These are phyloP conservation scores for Porites divaricata DNA, from an alignment of 92 coral and sea anemone species.

Conservation along the genomic window DNA sequence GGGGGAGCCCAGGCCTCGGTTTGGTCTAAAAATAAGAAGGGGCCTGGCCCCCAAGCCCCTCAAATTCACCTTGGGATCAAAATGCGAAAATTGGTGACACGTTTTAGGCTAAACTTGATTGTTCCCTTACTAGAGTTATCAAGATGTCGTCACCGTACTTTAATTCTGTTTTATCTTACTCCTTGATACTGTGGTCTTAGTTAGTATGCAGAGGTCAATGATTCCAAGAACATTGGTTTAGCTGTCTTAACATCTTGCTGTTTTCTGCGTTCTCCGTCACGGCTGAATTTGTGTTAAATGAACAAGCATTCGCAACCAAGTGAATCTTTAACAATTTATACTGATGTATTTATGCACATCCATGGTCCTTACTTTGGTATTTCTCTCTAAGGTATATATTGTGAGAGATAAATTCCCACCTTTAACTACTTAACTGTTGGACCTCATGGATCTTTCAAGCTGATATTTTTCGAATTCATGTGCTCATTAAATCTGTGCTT, in stretches of 20 bases:
- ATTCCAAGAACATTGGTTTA: conserved; percentile 86
- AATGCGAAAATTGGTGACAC: too few species aligned
- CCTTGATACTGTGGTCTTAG: conserved; percentile 61
- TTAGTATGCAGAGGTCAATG: conserved; percentile 80
- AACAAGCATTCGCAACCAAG: conserved; percentile 25
- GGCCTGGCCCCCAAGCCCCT: too few species aligned
- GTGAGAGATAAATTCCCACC: not conserved
- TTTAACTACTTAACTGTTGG: not conserved
- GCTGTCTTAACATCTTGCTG: conserved; percentile 86
- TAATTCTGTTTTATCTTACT: conserved; percentile 51
- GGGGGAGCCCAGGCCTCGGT: too few species aligned
- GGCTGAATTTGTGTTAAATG: conserved; percentile 55
- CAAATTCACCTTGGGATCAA: too few species aligned
- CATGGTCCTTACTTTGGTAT: conserved; percentile 64
- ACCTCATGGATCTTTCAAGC: too few species aligned
- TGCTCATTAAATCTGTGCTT: too few species aligned
- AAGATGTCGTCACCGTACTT: conserved; percentile 91
- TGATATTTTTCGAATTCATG: too few species aligned
- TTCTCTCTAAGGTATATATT: conserved; percentile 76
- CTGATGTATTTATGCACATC: conserved; percentile 67
- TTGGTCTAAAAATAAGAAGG: too few species aligned
- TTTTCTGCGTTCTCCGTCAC: conserved; percentile 65
- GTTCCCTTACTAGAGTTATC: conserved; percentile 57
- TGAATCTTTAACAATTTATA: conserved; percentile 48
- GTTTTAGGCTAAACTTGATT: too few species aligned